Conservation (phyloP, 2,113 vertebrate genomes). For the Phoxinus phoxinus region DNA sequence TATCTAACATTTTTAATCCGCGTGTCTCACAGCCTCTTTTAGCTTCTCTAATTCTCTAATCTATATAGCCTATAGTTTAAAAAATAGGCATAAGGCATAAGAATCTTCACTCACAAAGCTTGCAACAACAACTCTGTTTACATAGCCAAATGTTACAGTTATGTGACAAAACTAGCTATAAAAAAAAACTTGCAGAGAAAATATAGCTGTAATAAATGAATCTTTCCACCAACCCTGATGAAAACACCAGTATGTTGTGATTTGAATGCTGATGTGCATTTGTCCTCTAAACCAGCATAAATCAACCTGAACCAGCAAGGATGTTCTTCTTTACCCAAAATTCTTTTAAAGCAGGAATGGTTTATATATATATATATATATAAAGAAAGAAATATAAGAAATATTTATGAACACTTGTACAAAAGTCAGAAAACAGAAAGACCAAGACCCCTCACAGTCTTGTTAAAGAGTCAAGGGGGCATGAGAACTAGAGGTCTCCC, state of each 20-base stretch:
- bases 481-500: neutral
- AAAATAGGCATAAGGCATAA: neutral
- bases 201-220: neutral
- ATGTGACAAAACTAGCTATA: neutral
- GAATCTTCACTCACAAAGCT: neutral
- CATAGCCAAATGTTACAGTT: neutral
- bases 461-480: neutral
- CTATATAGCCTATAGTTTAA: neutral
- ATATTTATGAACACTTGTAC: neutral
- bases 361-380: too few species aligned
- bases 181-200: neutral
- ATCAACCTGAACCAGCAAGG: neutral
- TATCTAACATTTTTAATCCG: neutral
- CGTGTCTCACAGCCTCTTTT: slow-evolving; percentile 7
- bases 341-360: neutral
- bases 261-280: neutral
- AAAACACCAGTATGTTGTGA: neutral
- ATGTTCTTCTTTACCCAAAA: neutral
- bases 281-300: neutral
- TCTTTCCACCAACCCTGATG: neutral
- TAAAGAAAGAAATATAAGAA: too few species aligned
- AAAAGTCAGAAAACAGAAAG: too few species aligned
- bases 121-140: neutral
- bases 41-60: neutral
- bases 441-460: neutral